Evolutionary conservation across 2,888 invertebrate genomes (phyloP).

Genomic region (Busseola fusca): DNA sequence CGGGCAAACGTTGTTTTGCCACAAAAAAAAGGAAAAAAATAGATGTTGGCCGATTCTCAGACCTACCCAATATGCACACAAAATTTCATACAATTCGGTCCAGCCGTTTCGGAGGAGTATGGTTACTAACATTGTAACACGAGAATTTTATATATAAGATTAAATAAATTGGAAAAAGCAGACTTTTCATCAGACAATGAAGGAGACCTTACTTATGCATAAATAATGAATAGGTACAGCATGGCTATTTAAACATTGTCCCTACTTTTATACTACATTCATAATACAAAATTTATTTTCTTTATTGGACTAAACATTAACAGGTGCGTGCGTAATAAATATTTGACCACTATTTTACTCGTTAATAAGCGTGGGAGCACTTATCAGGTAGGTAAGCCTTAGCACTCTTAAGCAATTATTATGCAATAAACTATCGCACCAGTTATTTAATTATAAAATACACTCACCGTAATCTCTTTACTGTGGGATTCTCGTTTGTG

Average conservation of each 20-base stretch:
- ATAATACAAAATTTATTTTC: not conserved
- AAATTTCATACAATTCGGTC: too few relatives aligned
- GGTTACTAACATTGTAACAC: too few relatives aligned
- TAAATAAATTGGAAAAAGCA: too few relatives aligned
- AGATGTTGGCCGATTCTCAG: too few relatives aligned
- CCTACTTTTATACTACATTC: not conserved
- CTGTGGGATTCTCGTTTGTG: constrained; percentile 15
- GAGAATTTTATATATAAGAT: too few relatives aligned
- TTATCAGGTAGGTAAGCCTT: constrained; percentile 18
- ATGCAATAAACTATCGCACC: constrained; percentile 34
- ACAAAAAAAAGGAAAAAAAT: too few relatives aligned
- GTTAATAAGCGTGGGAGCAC: constrained; percentile 41
- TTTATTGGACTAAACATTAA: not conserved
- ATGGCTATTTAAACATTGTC: constrained; percentile 1
- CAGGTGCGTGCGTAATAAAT: constrained; percentile 18
- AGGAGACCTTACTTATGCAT: not conserved
- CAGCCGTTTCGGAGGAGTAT: too few relatives aligned
- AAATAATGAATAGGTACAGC: not conserved
- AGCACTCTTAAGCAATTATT: constrained; percentile 31
- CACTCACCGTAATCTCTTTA: constrained; percentile 35
- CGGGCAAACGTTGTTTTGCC: too few relatives aligned
- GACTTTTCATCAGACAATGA: constrained; percentile 13
- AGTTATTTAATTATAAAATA: constrained; percentile 46
- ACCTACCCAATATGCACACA: too few relatives aligned
- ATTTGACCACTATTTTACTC: constrained; percentile 26